Evolutionary conservation across 2,797 vertebrate species (phyloP), one percentile per base, ranked within the genome.

Genomic region (Spheniscus humboldti): DNA sequence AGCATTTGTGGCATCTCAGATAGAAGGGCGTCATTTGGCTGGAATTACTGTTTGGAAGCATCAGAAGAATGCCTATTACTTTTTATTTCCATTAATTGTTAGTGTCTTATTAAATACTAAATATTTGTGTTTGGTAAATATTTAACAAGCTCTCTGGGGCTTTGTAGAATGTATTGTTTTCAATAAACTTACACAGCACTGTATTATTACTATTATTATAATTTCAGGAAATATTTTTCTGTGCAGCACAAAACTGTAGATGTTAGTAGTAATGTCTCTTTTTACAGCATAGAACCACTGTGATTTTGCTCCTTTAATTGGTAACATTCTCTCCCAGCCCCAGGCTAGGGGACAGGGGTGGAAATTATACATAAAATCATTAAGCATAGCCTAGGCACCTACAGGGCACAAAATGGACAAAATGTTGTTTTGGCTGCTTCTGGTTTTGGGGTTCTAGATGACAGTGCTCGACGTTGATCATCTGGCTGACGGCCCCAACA

Each of bases 71-170:
- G 33, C 52, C 82, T 64, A 7, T 84, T 95, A n/a, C 55, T 68
- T 97, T 95, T 92, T 94, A 81, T 93, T 97, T 92, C 71, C 35
- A 37, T 93, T 88, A 67, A 93, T 90, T 57, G 80, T 63, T 69
- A 67, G 52, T 85, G 35, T 77, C 64, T 96, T 97, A 97, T 97
- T 97, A 97, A 93, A 93, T 90, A 94, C 77, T 97, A 96, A 96
- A 96, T 97, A 97, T 94, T 94, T 78, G 68, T 90, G 62, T 88
- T 97, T 95, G 55, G 80, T 95, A 94, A 96, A 96, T 97, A 97
- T 96, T 97, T 97, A 96, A 80, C 81, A 92, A 87, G 76, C 43
- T 95, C 27, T 94, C 87, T 78, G 33, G 50, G 72, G 76, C 50
- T 95, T 91, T 87, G 80, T 72, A 80, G 53, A 95, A 95, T 88